Evolutionary conservation across 2,113 vertebrate species (phyloP), one percentile per base, ranked within the genome.

Genomic region (Catharus minimus): DNA sequence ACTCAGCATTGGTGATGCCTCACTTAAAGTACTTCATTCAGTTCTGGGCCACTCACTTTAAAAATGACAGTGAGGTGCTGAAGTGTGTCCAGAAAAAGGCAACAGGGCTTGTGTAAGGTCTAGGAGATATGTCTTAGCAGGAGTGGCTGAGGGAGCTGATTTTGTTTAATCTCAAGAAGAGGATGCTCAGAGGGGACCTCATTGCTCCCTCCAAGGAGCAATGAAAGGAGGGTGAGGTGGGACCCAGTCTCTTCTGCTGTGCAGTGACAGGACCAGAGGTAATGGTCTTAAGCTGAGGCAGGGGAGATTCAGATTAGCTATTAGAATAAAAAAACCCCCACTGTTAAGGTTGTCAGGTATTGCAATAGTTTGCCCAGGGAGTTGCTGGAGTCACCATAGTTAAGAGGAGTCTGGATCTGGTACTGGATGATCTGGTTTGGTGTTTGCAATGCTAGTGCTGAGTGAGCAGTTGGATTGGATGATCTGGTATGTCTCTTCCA

Each of bases 201-300:
- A 49, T 18, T 0, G 0, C 13, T 47, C 19, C 33, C 41, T 22
- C 7, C 24, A 62, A 43, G 13, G 7, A 55, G 7, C 24, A 33
- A 33, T 55, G 56, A 33, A 61, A 61, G 21, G 21, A 87, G 17
- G 5, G 49, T 49, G 23, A 49, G 47, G 47, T 49, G 47, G 47
- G 23, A 8, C 23, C 23, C 47, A 49, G 47, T 26, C 24, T 49
- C 13, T 49, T 26, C 47, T 26, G 47, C 47, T 49, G 24, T 46
- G 46, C 46, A 46, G 46, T 46, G 21, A 46, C 46, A 49, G 24
- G 24, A 49, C 13, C 26, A 57, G 27, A 87, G 13, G 7, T 65
- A 72, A 57, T 28, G 9, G 18, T 13, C 27, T 28, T 32, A 32
- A 72, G 0, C 1, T 66, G 38, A 66, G 27, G 38, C 2, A 23